Evolutionary conservation across 2,797 vertebrate species (phyloP).

Genomic region (Myotis vivesi): DNA sequence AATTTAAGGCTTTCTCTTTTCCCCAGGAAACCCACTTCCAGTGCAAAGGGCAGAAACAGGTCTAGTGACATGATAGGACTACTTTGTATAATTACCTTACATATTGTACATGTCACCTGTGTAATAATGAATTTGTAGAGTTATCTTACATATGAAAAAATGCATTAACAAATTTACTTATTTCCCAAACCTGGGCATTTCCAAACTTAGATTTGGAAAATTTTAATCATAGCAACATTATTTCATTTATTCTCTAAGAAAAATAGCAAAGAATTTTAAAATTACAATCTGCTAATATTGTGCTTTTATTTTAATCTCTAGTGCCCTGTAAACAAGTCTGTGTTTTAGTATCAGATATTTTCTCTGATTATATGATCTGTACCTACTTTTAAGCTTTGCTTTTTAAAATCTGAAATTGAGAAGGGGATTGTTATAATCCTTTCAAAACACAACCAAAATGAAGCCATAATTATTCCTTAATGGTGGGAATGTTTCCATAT

Average conservation of each 20-base stretch:
- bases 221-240: not conserved
- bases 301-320: not conserved
- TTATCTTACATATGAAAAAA: not conserved
- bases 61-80: not conserved
- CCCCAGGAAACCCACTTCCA: not conserved
- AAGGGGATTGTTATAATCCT: not conserved
- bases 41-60: not conserved
- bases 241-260: constrained; percentile 36
- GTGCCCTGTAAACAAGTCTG: not conserved
- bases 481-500: not conserved
- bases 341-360: not conserved
- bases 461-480: not conserved
- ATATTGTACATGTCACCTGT: fast-evolving
- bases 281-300: not conserved
- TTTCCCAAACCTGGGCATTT: not conserved
- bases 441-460: constrained; percentile 8
- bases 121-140: not conserved
- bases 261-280: not conserved
- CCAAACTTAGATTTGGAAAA: not conserved
- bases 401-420: constrained; percentile 26
- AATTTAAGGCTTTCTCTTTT: not conserved
- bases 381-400: not conserved
- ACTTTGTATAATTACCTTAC: not conserved
- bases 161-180: not conserved
- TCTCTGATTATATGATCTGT: not conserved